Evolutionary conservation across 2,888 invertebrate species (phyloP).

Genomic region (Uropetala carovei): DNA sequence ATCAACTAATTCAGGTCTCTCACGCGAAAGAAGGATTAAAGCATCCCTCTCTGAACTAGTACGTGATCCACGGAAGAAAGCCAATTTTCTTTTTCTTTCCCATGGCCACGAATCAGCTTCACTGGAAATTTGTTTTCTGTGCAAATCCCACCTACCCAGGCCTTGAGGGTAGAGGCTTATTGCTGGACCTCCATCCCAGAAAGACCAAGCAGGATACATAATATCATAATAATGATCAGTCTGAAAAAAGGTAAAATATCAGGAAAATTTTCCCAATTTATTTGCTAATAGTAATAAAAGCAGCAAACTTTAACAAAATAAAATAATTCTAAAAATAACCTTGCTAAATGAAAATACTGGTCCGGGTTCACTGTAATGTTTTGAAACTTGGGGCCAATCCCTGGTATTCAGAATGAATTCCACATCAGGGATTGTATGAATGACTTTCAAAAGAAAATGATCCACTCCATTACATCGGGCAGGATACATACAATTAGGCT

Average conservation of each 20-base stretch:
- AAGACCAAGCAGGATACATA: slow-evolving; percentile 97
- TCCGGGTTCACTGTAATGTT: slow-evolving; percentile 79
- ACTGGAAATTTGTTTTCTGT: slow-evolving; percentile 83
- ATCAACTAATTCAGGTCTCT: slow-evolving; percentile 86
- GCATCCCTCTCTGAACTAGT: slow-evolving; percentile 95
- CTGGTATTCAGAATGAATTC: slow-evolving; percentile 93
- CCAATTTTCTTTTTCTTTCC: slow-evolving; percentile 81
- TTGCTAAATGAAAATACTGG: slow-evolving; percentile 99
- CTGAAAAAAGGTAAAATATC: slow-evolving; percentile 72
- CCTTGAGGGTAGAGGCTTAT: slow-evolving; percentile 95
- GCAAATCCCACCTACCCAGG: slow-evolving; percentile 94
- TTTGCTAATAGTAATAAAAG: not conserved
- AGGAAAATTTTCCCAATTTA: not conserved
- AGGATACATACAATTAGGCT: slow-evolving; percentile 93
- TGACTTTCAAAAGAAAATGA: slow-evolving; percentile 86
- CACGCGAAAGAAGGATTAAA: slow-evolving; percentile 87
- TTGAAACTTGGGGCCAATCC: slow-evolving; percentile 93
- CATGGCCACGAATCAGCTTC: slow-evolving; percentile 84
- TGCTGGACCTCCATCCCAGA: slow-evolving; percentile 99
- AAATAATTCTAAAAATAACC: slow-evolving; percentile 75
- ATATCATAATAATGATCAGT: slow-evolving; percentile 90
- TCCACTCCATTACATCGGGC: slow-evolving; percentile 94
- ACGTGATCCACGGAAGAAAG: slow-evolving; percentile 95
- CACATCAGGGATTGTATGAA: slow-evolving; percentile 85
- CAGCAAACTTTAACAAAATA: not conserved